phyloP scores from a whole-genome alignment of 2,113 vertebrate species.

The Cryptomyrus ogoouensis region DNA sequence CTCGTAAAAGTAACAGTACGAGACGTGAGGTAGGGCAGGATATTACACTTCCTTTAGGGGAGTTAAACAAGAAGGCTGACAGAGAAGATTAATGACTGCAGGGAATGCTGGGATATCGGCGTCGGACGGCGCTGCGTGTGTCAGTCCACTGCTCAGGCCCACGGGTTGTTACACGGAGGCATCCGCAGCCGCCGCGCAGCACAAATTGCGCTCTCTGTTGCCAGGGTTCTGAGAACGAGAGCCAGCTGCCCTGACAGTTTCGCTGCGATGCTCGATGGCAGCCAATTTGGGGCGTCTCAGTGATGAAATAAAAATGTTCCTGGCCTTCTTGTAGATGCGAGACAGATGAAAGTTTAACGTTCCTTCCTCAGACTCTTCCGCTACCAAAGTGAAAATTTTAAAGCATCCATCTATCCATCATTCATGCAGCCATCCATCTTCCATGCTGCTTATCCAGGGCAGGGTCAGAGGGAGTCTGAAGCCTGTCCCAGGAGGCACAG shows the following conservation, averaged over 20 bases:
- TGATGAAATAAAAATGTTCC: slow-evolving; percentile 36
- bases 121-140: slow-evolving; percentile 19
- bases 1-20: not conserved
- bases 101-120: slow-evolving; percentile 8
- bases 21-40: not conserved
- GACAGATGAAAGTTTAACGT: not conserved
- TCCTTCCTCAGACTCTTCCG: not conserved
- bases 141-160: slow-evolving; percentile 22
- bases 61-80: not conserved
- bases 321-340: slow-evolving; percentile 25
- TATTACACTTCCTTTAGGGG: not conserved
- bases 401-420: not conserved
- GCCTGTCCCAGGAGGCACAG: not conserved
- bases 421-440: not conserved
- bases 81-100: slow-evolving; percentile 8
- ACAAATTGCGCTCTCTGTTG: slow-evolving; percentile 49
- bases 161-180: slow-evolving; percentile 30
- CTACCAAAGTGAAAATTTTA: not conserved
- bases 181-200: slow-evolving; percentile 53
- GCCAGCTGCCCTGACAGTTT: slow-evolving; percentile 40
- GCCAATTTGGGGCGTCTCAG: slow-evolving; percentile 44
- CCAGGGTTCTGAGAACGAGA: slow-evolving; percentile 48
- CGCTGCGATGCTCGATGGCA: slow-evolving; percentile 33
- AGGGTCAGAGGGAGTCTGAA: not conserved
- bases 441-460: not conserved